These are phyloP conservation scores for Kryptopterus vitreolus DNA, from an alignment of 2,797 vertebrate genomes.

Conservation along the genomic window DNA sequence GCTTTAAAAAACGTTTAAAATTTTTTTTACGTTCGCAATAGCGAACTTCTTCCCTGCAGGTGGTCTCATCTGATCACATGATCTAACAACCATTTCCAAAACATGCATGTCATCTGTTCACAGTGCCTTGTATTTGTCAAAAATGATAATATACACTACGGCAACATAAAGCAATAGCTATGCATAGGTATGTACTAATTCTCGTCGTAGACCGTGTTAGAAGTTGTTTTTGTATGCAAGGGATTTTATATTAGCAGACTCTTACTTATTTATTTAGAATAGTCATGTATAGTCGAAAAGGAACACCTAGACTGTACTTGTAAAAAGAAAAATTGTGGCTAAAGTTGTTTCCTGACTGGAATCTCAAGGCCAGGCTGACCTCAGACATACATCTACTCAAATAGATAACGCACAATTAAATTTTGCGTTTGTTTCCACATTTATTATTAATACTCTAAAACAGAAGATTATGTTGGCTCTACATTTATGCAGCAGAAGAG, in stretches of 20 bases:
- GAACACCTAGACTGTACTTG: background rate
- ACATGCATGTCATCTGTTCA: background rate
- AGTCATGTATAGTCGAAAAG: background rate
- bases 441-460: conserved; percentile 66
- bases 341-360: background rate
- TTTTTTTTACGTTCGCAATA: too few species aligned
- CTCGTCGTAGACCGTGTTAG: background rate
- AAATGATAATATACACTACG: background rate
- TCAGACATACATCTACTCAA: conserved; percentile 41
- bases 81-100: background rate
- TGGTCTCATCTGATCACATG: too few species aligned
- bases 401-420: conserved; percentile 29
- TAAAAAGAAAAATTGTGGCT: background rate
- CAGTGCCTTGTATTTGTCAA: background rate
- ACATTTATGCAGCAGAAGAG: conserved; percentile 60
- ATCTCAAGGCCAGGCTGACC: conserved; percentile 7
- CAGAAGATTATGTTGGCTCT: conserved; percentile 64
- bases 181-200: background rate
- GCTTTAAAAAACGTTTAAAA: too few species aligned
- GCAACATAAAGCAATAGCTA: background rate
- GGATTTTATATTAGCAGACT: background rate
- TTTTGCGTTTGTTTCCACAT: conserved; percentile 12
- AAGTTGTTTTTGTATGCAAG: background rate
- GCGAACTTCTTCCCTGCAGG: too few species aligned
- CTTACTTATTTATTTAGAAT: background rate